Evolutionary conservation across 1,140 invertebrate species (phyloP).

Genomic region (Ostrea denselamellosa): DNA sequence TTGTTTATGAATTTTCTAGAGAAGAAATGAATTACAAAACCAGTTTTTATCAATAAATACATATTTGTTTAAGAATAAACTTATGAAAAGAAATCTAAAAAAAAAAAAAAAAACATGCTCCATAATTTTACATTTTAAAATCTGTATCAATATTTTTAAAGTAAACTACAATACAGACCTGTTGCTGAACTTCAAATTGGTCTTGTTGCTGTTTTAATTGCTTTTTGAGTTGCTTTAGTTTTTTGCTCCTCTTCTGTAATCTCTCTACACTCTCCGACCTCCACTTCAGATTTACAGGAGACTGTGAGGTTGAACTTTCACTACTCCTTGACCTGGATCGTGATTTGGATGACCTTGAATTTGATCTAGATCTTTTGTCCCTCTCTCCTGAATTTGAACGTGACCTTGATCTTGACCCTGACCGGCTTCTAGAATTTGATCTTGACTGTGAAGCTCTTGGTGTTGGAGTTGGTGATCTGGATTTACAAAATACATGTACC

Average conservation of each 20-base stretch:
- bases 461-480: constrained; percentile 48
- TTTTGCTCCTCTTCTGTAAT: constrained; percentile 51
- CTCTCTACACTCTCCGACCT: constrained; percentile 44
- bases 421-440: constrained; percentile 27
- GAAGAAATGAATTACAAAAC: not conserved
- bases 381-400: constrained; percentile 37
- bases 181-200: constrained; percentile 51
- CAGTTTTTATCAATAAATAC: not conserved
- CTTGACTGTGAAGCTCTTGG: constrained; percentile 27
- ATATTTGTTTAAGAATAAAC: too few relatives aligned
- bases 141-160: too few relatives aligned
- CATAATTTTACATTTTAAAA: too few relatives aligned
- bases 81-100: too few relatives aligned
- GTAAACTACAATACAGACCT: not conserved
- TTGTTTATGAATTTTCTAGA: constrained; percentile 48
- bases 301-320: constrained; percentile 42
- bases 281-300: constrained; percentile 9
- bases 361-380: constrained; percentile 32
- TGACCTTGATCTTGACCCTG: constrained; percentile 48
- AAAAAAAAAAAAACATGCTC: too few relatives aligned
- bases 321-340: constrained; percentile 55
- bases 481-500: not conserved
- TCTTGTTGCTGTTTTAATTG: constrained; percentile 56
- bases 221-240: constrained; percentile 56
- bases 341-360: constrained; percentile 43